Evolutionary conservation across 2,888 invertebrate genomes (phyloP).

Genomic region (Malthinus seriepunctatus): DNA sequence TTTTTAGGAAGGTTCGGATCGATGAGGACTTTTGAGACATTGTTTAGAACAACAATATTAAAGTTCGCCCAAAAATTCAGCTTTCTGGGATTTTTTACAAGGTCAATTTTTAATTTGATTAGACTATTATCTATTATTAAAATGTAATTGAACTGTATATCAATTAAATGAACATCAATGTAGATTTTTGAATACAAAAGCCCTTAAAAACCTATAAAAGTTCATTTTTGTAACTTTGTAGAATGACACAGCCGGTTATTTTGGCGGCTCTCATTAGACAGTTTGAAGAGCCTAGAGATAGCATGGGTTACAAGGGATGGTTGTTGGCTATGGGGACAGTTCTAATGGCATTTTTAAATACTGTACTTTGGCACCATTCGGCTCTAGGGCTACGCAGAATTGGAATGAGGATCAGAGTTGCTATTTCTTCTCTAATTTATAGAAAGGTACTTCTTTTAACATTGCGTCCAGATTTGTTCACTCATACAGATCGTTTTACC

Average conservation of each 20-base stretch:
- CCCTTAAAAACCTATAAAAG: no score
- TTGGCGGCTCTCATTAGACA: slow-evolving; percentile 67
- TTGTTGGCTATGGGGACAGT: slow-evolving; percentile 67
- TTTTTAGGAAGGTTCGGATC: no score
- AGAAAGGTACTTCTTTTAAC: slow-evolving; percentile 84
- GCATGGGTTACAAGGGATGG: slow-evolving; percentile 63
- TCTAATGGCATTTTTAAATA: slow-evolving; percentile 59
- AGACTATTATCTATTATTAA: not conserved
- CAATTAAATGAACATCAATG: no score
- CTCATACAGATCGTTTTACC: no score
- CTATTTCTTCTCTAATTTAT: slow-evolving; percentile 79
- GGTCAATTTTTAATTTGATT: no score
- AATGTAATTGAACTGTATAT: not conserved
- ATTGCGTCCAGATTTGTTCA: no score
- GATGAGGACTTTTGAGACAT: no score
- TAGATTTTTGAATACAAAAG: no score
- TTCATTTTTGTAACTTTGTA: slow-evolving; percentile 43
- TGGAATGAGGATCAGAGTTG: slow-evolving; percentile 78
- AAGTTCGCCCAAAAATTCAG: no score
- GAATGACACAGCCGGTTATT: slow-evolving; percentile 65
- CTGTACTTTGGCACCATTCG: slow-evolving; percentile 68
- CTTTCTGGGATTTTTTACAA: no score
- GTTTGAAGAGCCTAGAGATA: slow-evolving; percentile 60
- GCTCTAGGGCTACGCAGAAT: slow-evolving; percentile 63
- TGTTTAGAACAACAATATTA: no score